Conservation (phyloP, 2,797 vertebrate genomes). For the Chelon labrosus region DNA sequence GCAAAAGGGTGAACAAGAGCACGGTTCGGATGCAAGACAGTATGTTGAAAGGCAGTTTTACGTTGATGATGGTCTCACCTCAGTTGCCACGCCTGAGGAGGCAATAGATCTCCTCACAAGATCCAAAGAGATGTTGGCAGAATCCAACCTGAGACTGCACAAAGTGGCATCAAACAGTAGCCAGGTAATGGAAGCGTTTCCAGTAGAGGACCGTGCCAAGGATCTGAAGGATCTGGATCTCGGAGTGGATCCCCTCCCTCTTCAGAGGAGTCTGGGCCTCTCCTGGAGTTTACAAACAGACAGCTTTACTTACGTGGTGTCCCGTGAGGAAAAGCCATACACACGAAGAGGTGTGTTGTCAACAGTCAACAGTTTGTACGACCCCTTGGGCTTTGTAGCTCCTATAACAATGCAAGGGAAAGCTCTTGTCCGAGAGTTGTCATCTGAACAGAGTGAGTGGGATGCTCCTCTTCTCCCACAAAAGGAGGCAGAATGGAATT, state of each 20-base stretch:
- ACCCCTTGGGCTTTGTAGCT: neutral
- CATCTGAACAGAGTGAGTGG: too few species aligned
- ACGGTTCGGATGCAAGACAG: neutral
- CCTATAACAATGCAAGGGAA: neutral
- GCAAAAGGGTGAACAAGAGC: neutral
- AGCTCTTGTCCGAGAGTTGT: too few species aligned
- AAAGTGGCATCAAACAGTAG: neutral
- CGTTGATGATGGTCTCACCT: neutral
- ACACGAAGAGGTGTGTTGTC: neutral
- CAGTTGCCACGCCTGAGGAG: neutral
- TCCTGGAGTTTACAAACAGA: neutral
- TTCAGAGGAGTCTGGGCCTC: neutral
- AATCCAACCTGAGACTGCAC: conserved; percentile 1
- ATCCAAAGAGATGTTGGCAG: neutral
- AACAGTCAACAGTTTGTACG: neutral
- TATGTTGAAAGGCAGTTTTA: neutral
- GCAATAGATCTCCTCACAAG: neutral
- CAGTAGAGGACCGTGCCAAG: neutral
- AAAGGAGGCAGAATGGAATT: too few species aligned
- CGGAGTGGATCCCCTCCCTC: neutral
- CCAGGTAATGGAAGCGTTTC: neutral
- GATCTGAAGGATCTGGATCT: conserved; percentile 1
- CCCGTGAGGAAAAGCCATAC: neutral
- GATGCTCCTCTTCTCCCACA: too few species aligned
- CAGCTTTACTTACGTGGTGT: neutral